Evolutionary conservation across 2,797 vertebrate genomes (phyloP).

Genomic region (Sebastes steindachneri): DNA sequence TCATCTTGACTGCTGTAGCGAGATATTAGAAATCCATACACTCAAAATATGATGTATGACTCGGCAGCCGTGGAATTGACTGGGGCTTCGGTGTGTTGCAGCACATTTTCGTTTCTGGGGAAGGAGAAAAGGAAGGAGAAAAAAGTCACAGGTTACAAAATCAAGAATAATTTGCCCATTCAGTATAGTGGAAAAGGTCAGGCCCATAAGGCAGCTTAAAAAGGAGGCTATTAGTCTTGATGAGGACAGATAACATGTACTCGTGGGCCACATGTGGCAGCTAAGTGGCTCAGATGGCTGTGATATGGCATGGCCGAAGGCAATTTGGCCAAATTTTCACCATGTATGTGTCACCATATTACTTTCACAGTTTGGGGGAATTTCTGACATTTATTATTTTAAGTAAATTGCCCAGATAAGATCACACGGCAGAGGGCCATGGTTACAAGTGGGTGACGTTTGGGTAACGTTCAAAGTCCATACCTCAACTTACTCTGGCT

Average conservation of each 20-base stretch:
- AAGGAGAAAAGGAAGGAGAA: neutral
- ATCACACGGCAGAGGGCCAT: neutral
- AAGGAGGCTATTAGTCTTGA: conserved; percentile 63
- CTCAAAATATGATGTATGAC: conserved; percentile 75
- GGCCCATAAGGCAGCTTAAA: conserved; percentile 58
- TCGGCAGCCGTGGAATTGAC: conserved; percentile 52
- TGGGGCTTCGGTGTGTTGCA: conserved; percentile 52
- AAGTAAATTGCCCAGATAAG: conserved; percentile 20
- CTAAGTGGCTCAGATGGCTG: conserved; percentile 40
- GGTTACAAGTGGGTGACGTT: neutral
- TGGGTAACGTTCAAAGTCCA: neutral
- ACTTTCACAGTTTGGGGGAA: conserved; percentile 2
- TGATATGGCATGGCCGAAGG: conserved; percentile 14
- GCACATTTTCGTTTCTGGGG: conserved; percentile 34
- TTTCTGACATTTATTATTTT: conserved; percentile 24
- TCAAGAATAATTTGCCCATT: conserved; percentile 75
- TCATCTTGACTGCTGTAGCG: conserved; percentile 72
- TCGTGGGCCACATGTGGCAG: conserved; percentile 28
- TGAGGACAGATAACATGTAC: conserved; percentile 52
- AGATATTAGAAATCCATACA: conserved; percentile 81
- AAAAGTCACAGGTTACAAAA: conserved; percentile 41
- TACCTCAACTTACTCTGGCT: neutral
- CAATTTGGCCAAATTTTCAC: conserved; percentile 43
- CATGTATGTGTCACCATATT: conserved; percentile 30
- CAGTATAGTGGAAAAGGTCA: conserved; percentile 69